Percentiles rank a stretch among this genome's conserved stretches.
Conservation (phyloP, 2,113 vertebrate genomes). For the Setophaga kirtlandii region DNA sequence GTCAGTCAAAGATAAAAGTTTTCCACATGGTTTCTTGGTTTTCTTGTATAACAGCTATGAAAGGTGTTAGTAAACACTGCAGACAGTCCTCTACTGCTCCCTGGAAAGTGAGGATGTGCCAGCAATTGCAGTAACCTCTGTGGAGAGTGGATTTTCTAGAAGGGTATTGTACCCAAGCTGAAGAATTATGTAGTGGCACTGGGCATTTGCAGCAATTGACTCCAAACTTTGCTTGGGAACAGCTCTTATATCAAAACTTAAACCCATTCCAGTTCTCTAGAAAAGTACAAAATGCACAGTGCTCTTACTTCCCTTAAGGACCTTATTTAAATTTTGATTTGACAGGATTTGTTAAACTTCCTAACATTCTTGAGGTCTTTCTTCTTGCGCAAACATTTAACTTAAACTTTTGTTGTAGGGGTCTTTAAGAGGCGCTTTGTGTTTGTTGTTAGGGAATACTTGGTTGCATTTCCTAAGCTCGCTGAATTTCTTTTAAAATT, state of each 20-base stretch:
- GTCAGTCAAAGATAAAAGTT: not conserved
- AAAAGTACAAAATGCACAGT: not conserved
- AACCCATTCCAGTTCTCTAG: not conserved
- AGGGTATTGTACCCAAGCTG: not conserved
- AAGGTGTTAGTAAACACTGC: not conserved
- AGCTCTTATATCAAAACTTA: not conserved
- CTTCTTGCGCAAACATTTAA: not conserved
- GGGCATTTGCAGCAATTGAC: not conserved
- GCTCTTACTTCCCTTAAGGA: not conserved
- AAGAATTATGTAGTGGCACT: not conserved
- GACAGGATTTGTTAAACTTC: not conserved
- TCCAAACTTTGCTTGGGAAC: not conserved
- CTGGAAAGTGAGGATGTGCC: not conserved
- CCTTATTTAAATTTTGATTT: not conserved
- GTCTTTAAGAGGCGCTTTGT: not conserved
- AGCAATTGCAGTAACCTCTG: not conserved
- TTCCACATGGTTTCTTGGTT: not conserved
- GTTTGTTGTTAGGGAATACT: not conserved
- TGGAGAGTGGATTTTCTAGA: not conserved
- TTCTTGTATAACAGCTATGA: not conserved
- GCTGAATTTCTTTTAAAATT: rapidly evolving
- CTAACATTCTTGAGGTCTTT: not conserved
- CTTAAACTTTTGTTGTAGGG: not conserved
- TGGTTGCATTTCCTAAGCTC: not conserved
- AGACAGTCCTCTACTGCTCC: not conserved